Evolutionary conservation across 2,888 invertebrate genomes (phyloP).

Genomic region (Metellina segmentata): DNA sequence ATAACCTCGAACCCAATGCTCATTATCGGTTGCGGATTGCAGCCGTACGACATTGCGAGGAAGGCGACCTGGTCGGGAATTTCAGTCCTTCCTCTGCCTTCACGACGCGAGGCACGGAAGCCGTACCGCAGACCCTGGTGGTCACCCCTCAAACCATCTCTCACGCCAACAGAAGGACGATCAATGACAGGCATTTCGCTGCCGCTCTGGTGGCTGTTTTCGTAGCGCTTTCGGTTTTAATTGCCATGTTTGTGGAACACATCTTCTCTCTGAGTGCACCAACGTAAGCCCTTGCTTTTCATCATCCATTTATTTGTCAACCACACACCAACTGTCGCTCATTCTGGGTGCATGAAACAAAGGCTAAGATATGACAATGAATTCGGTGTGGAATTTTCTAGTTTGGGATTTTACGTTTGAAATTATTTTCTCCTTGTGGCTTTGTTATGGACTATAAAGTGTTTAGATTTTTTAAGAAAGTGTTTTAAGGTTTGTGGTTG

Average conservation of each 20-base stretch:
- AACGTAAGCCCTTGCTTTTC: slow-evolving; percentile 33
- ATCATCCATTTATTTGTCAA: neutral
- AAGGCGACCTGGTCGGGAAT: slow-evolving; percentile 80
- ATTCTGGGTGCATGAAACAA: slow-evolving; percentile 66
- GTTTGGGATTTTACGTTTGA: neutral
- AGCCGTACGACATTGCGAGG: slow-evolving; percentile 86
- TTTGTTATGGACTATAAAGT: neutral
- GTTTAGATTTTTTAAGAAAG: slow-evolving; percentile 3
- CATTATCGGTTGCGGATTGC: slow-evolving; percentile 90
- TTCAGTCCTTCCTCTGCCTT: slow-evolving; percentile 62
- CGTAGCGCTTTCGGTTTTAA: slow-evolving; percentile 33
- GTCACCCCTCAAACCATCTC: slow-evolving; percentile 54
- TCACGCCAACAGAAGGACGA: slow-evolving; percentile 58
- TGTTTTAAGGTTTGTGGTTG: slow-evolving; percentile 6
- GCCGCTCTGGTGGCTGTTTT: slow-evolving; percentile 35
- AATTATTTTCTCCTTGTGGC: slow-evolving; percentile 3
- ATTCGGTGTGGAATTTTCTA: neutral
- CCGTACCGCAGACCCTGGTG: slow-evolving; percentile 22
- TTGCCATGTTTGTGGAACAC: slow-evolving; percentile 64
- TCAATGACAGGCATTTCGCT: slow-evolving; percentile 54
- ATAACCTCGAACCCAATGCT: slow-evolving; percentile 87
- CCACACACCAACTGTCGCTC: slow-evolving; percentile 45
- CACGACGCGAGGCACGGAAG: slow-evolving; percentile 27
- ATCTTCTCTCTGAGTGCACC: slow-evolving; percentile 35
- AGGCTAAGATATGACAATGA: slow-evolving; percentile 32